Conservation (phyloP, 35 echinoderm and acorn worm species). For the Apostichopus californicus region DNA sequence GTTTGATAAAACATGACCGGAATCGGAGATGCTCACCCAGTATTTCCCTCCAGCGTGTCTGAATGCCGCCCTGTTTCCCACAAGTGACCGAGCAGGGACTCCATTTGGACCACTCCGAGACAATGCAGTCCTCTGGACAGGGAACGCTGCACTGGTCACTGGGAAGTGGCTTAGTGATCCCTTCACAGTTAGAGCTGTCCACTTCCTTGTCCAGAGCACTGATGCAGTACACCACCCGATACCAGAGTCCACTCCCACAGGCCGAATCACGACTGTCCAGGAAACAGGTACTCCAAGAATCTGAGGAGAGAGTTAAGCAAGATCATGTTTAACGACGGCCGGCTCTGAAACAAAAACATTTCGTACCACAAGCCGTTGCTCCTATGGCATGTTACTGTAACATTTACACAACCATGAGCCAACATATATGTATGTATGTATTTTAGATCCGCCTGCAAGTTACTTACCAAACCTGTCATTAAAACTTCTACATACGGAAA, state of each 20-base stretch:
- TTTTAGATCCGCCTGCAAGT: too few species aligned
- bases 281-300: conserved; percentile 80
- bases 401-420: too few species aligned
- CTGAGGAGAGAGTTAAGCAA: conserved; percentile 18
- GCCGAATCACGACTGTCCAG: conserved; percentile 44
- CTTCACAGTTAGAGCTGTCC: conserved; percentile 45
- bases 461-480: too few species aligned
- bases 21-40: not conserved
- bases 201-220: conserved; percentile 66
- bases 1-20: too few species aligned
- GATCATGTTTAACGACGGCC: too few species aligned
- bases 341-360: too few species aligned
- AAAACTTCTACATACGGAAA: too few species aligned
- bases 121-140: conserved; percentile 83
- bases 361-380: not conserved
- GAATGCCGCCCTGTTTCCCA: conserved; percentile 79
- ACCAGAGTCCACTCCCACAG: conserved; percentile 75
- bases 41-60: conserved; percentile 72
- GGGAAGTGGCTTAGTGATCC: conserved; percentile 30
- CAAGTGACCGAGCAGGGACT: conserved; percentile 78
- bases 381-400: too few species aligned
- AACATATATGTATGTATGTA: too few species aligned
- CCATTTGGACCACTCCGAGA: conserved; percentile 94
- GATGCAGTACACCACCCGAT: conserved; percentile 82
- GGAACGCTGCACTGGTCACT: conserved; percentile 65